Base-by-base conservation (phyloP, 2,797 vertebrate species). In the Rhyacichthys aspro region DNA sequence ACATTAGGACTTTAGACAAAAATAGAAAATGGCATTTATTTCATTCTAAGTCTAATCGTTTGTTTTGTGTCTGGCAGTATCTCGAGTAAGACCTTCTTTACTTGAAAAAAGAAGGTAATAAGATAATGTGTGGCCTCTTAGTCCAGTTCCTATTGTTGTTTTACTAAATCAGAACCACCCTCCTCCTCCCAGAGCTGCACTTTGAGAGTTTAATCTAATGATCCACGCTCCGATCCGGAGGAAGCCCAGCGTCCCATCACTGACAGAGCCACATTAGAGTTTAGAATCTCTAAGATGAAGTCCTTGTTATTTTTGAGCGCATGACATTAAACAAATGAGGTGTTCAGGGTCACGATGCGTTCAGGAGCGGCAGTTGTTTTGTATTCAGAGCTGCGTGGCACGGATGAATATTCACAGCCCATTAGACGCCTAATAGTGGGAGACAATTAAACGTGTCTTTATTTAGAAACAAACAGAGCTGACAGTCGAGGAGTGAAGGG, bases 181-280 rank as follows among this genome's bases (percentile, higher is more conserved):
- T 77, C 81, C 70, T 62, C 68, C 77, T 72, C 84, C 82, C 76
- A 79, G 66, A 63, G 44, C 75, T 72, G 85, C 69, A 63, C 85
- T 90, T 84, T 86, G 91, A 76, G 76, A 86, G 86, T 80, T 84
- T 93, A 93, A 94, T 93, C 91, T 89, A 92, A 94, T 95, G 94
- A 93, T 90, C 91, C 88, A 89, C 73, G 89, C 90, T 91, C 79
- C 58, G 70, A 76, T 89, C 89, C 74, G 79, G 77, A 85, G 77
- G 52, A 47, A 88, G 74, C 82, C 55, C 61, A 63, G 63, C 55
- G 19, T 60, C 15, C 34, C 44, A 58, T 42, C 45, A 34, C 28
- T 9, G 7, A 55, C 34, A 45, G 28, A 11, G 43, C 11, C 16
- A 66, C 47, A 33, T 68, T 38, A 49, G 33, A n/a, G 43, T 47